Evolutionary conservation across 2,888 invertebrate genomes (phyloP), one percentile per base, ranked within the genome.

Genomic region (Drosophila crucigera): DNA sequence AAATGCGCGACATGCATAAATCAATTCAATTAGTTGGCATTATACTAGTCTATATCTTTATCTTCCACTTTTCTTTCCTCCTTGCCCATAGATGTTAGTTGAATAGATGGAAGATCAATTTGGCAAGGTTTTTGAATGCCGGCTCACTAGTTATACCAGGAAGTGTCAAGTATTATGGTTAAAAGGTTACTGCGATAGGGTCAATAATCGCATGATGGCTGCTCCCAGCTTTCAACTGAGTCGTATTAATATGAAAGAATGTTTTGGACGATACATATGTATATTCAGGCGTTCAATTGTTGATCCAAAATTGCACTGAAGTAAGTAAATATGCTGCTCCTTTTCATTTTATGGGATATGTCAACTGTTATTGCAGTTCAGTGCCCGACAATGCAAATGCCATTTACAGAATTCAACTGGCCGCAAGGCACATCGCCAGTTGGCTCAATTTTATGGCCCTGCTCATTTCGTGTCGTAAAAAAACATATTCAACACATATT

Each of bases 1-100:
- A 83, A 83, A 84, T 74, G 82, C 76, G 82, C 84, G 82, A 81
- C 84, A 84, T 83, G 85, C 89, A 88, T 88, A 88, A 88, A 88
- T 88, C 89, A 88, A 87, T 78, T 87, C 89, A 88, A 88, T 88
- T 88, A 89, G 84, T 76, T 82, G 84, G 71, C 76, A 84, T 86
- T 84, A 84, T 84, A 63, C 47, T 64, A 52, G 61, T 49, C 63
- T 76, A 58, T 66, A 66, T 62, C 64, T 61, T 37, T 28, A 22
- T 65, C 52, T 47, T 30, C 39, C 35, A 61, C 19, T 39, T 25
- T 16, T 25, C 55, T 22, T 25, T 37, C 22, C 16, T 11, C 31
- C 31, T n/a, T 33, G 22, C 1, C 49, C 10, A 11, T 39, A 28
- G 10, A 43, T 7, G 5, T 22, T 53, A 10, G 11, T 10, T 2